Base-by-base conservation (phyloP, 2,797 vertebrate species). In the Coluber constrictor region DNA sequence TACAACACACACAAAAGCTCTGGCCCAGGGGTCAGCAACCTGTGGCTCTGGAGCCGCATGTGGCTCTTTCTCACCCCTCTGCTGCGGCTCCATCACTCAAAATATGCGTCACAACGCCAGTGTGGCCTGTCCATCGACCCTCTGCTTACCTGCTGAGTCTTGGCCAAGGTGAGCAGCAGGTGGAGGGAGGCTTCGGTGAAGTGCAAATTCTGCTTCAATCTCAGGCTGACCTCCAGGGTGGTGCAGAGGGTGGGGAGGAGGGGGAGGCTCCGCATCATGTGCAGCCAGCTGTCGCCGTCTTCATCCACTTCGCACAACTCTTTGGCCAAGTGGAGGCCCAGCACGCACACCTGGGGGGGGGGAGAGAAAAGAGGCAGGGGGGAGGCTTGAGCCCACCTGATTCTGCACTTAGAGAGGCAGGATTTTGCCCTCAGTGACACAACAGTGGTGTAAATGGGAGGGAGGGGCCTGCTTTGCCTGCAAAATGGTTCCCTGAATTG, bases 101-200 rank as follows among this genome's bases (percentile, higher is more conserved):
- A 51, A 51, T 51, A 51, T 51, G 47, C 6, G 47, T 51, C 47
- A 51, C 47, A 51, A 51, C 47, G 1, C 47, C 1, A 51, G 7
- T 51, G 47, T 51, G 15, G n/a, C 15, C 66, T 32, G 37, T 23
- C 74, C 5, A 5, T 8, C 4, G 0, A 23, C 3, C 74, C 16
- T 2, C 18, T 11, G 4, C 11, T 63, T 13, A 99, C 99, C 98
- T 99, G 98, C 25, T 98, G 98, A 1, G 99, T 99, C 92, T 98
- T 98, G 43, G 99, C 98, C 95, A 99, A 97, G 0, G 99, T 99
- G 93, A 99, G 98, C 94, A 99, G 98, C 96, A 99, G 97, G 96
- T 99, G 99, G 27, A 99, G 97, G 0, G 98, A 98, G 0, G 99
- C 99, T 96, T 99, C 99, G 0, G 98, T 99, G 97, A 99, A 99